Evolutionary conservation across 92 coral and sea anemone genomes (phyloP).

Genomic region (Umimayanthus chanpuru): DNA sequence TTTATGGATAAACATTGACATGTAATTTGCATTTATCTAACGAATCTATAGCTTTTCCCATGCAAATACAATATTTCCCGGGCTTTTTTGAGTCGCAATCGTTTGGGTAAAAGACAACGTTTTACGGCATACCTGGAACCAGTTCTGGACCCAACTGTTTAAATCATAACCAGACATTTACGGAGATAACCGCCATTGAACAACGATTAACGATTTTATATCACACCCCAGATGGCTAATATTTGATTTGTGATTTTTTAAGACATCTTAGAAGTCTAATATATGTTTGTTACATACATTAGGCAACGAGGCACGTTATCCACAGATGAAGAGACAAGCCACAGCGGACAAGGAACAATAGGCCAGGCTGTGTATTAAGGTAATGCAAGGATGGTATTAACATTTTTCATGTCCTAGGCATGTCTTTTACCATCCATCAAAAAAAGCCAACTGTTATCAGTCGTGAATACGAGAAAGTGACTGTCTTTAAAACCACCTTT

Average conservation of each 20-base stretch:
- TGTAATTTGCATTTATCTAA: slow-evolving; percentile 1
- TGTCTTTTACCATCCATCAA: no score
- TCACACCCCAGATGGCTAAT: slow-evolving; percentile 6
- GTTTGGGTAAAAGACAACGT: no score
- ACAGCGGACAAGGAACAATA: slow-evolving; percentile 8
- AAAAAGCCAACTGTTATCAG: slow-evolving; percentile 4
- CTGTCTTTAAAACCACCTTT: slow-evolving; percentile 4
- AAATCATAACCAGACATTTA: slow-evolving; percentile 2
- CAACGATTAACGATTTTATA: slow-evolving; percentile 2
- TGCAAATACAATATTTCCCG: background rate
- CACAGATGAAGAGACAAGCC: slow-evolving; percentile 6
- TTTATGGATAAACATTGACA: slow-evolving; percentile 5
- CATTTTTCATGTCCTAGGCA: slow-evolving; percentile 3
- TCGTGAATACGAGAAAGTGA: slow-evolving; percentile 5
- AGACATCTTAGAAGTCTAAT: slow-evolving; percentile 3
- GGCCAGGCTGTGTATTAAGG: background rate
- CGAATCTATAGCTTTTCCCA: slow-evolving; percentile 1
- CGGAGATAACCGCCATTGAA: slow-evolving; percentile 6
- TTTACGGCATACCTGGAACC: slow-evolving; percentile 12
- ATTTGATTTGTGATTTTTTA: slow-evolving; percentile 1
- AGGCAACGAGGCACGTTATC: slow-evolving; percentile 7
- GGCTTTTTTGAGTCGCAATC: background rate
- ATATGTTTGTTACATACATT: slow-evolving; percentile 1
- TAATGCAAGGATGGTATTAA: slow-evolving; percentile 3
- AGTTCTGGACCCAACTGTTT: slow-evolving; percentile 6